These are phyloP conservation scores for Sandelia bainsii DNA, from an alignment of 2,797 vertebrate genomes.

Conservation along the genomic window DNA sequence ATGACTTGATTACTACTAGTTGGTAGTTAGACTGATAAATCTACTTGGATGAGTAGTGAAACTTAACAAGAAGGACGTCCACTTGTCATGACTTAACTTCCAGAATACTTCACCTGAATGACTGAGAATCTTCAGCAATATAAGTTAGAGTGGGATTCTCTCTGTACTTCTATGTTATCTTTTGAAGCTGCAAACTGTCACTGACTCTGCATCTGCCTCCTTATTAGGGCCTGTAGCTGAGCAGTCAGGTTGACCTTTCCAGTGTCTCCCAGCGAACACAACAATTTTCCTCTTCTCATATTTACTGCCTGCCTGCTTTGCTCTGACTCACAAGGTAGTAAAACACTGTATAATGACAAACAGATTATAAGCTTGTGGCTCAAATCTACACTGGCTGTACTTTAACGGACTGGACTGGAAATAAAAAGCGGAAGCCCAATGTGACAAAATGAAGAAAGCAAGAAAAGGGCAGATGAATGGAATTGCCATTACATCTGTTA, in stretches of 20 bases:
- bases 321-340: constrained; percentile 66
- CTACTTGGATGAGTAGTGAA: too few relatives aligned
- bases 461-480: constrained; percentile 68
- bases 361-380: constrained; percentile 56
- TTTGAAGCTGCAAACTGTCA: constrained; percentile 31
- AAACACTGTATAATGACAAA: constrained; percentile 73
- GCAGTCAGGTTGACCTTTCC: constrained; percentile 66
- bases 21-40: too few relatives aligned
- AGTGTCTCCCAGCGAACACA: constrained; percentile 60
- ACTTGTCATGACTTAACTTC: too few relatives aligned
- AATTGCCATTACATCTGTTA: constrained; percentile 69
- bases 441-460: constrained; percentile 53
- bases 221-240: constrained; percentile 64
- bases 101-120: too few relatives aligned
- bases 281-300: constrained; percentile 61
- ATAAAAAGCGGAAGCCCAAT: constrained; percentile 63
- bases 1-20: too few relatives aligned
- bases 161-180: constrained; percentile 38
- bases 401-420: constrained; percentile 34
- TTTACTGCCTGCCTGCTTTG: constrained; percentile 31
- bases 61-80: too few relatives aligned
- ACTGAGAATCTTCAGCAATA: too few relatives aligned
- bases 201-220: constrained; percentile 59
- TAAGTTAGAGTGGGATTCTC: background rate
- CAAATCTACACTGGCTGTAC: constrained; percentile 44